Base-by-base conservation (phyloP, 1,140 invertebrate genomes). In the Neodiprion fabricii region DNA sequence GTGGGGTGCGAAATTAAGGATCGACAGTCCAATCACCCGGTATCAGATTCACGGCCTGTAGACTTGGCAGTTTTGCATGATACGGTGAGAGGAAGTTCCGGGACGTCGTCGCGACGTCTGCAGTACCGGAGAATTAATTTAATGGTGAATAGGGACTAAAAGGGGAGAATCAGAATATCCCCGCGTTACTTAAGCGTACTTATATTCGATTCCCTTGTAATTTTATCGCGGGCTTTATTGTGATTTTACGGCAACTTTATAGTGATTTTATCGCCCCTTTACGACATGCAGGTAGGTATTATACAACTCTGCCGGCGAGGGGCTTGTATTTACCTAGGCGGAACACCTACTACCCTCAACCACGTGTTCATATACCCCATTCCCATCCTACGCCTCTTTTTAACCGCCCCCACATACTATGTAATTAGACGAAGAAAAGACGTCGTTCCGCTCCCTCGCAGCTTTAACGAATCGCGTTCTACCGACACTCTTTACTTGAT, bases 191-290 rank as follows among this genome's bases (percentile, higher is more conserved):
- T 61, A 9, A 61, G 53, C 53, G n/a, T 61, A 61, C 53, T 61
- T 61, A 61, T 61, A 61, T 61, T 61, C 53, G 53, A 61, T 61
- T 61, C 7, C 53, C 53, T 61, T 61, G 53, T 61, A 61, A 61
- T 61, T 61, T 61, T 61, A 61, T 61, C 53, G 53, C 7, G 53
- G 53, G 11, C n/a, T 61, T 61, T 61, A 61, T 61, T 61, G 53
- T 61, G 53, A 61, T 61, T 61, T 61, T 61, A 61, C n/a, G 53
- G 8, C 53, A 61, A 61, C 5, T 61, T 61, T 61, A 61, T 61
- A 61, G 53, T 61, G 53, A 61, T 61, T 61, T 61, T 61, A 61
- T 61, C 53, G 53, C 53, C 7, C 53, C n/a, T 61, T 61, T 61
- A 61, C 53, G 53, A 61, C 53, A 61, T 17, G n/a, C 53, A 61